phyloP scores from a whole-genome alignment of 2,888 invertebrate genomes.

The Alentia gelatinosa region DNA sequence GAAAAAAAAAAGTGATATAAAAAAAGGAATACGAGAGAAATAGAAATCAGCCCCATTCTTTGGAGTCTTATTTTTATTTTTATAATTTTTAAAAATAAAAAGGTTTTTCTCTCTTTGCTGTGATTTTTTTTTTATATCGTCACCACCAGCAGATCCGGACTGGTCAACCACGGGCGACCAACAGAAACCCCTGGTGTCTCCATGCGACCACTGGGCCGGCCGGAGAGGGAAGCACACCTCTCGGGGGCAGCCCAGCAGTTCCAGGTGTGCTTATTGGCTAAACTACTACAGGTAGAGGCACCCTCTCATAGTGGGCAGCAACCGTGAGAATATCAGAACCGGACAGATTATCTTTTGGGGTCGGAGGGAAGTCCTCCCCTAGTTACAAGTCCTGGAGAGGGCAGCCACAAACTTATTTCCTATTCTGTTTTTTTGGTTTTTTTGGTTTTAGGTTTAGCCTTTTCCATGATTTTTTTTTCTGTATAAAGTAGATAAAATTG shows the following conservation, averaged over 20 bases:
- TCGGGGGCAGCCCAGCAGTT: background rate
- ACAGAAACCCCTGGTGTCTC: background rate
- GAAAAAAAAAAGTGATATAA: no score
- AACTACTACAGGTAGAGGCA: no score
- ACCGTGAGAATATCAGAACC: no score
- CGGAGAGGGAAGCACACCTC: background rate
- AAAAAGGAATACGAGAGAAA: no score
- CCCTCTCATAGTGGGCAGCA: no score
- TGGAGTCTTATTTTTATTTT: no score
- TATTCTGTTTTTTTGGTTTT: background rate
- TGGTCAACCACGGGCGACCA: background rate
- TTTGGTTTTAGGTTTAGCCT: background rate
- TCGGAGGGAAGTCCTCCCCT: no score
- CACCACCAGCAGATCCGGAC: background rate
- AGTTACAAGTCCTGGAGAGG: background rate
- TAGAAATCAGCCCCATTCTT: no score
- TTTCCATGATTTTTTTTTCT: no score
- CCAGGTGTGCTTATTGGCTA: background rate
- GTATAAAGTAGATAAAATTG: no score
- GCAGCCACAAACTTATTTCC: background rate
- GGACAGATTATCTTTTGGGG: background rate
- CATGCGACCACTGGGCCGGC: background rate
- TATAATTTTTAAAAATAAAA: background rate
- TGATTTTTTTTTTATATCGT: background rate
- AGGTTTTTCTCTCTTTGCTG: background rate